Percentiles rank a stretch among this genome's conserved stretches.
Evolutionary conservation across 92 coral and sea anemone species (phyloP).

Genomic region (Pocillopora grandis): DNA sequence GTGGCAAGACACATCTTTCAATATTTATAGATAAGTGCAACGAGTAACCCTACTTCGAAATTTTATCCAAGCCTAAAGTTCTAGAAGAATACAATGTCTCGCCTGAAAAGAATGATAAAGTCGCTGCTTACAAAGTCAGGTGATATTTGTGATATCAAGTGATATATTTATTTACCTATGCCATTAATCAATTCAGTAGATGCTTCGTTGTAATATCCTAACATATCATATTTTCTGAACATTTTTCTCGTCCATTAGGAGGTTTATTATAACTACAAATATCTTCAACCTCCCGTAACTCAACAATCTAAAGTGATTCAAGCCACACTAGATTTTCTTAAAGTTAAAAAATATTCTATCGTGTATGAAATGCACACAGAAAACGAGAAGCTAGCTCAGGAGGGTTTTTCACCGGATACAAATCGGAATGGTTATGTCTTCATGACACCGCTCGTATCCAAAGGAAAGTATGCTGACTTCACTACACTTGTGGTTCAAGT

Average conservation of each 20-base stretch:
- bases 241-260: constrained; percentile 28
- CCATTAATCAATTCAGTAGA: no score
- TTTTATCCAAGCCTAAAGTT: no score
- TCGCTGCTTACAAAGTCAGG: no score
- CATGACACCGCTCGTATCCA: background rate
- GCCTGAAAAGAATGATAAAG: no score
- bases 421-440: background rate
- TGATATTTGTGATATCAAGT: no score
- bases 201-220: background rate
- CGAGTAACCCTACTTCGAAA: no score
- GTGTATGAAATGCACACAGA: constrained; percentile 34
- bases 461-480: background rate
- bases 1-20: no score
- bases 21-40: no score
- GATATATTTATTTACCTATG: no score
- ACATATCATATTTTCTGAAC: background rate
- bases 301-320: constrained; percentile 46
- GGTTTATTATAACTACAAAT: constrained; percentile 41
- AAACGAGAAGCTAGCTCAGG: background rate
- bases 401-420: constrained; percentile 4
- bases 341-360: constrained; percentile 39
- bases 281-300: constrained; percentile 44
- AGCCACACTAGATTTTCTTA: constrained; percentile 29
- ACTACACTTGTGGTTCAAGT: background rate
- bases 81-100: no score